phyloP scores from a whole-genome alignment of 53 echinoderm and acorn worm species.

The Holothuria scabra region DNA sequence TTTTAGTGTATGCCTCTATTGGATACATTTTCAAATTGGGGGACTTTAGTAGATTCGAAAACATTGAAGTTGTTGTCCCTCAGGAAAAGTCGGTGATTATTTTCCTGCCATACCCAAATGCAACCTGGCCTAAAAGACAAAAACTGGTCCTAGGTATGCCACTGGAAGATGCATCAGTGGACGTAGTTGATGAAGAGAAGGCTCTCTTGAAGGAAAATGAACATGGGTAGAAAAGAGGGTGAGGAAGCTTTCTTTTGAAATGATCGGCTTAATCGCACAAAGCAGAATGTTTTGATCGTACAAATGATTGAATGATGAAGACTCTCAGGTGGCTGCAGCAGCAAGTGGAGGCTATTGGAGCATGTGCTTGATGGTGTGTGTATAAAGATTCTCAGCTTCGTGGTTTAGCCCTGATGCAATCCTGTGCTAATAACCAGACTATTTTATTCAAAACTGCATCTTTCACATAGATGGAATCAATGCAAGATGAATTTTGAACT shows the following conservation, averaged over 20 bases:
- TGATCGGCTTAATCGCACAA: too few relatives aligned
- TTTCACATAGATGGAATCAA: too few relatives aligned
- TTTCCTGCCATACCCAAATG: slow-evolving; percentile 80
- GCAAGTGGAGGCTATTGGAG: too few relatives aligned
- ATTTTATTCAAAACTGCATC: too few relatives aligned
- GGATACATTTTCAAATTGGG: slow-evolving; percentile 84
- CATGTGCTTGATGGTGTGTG: too few relatives aligned
- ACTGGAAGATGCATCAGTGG: slow-evolving; percentile 43
- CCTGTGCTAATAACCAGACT: too few relatives aligned
- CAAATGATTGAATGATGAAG: too few relatives aligned
- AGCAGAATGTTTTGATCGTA: too few relatives aligned
- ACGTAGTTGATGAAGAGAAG: slow-evolving; percentile 58
- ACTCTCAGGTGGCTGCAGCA: too few relatives aligned
- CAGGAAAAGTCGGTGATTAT: slow-evolving; percentile 84
- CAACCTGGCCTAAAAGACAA: slow-evolving; percentile 71
- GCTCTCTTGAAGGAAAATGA: slow-evolving; percentile 55
- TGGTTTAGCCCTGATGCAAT: too few relatives aligned
- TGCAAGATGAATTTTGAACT: too few relatives aligned
- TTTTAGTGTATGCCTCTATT: slow-evolving; percentile 74
- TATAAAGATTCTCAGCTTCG: too few relatives aligned
- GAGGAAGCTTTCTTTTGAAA: background rate
- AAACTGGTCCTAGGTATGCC: slow-evolving; percentile 78
- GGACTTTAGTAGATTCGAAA: slow-evolving; percentile 81
- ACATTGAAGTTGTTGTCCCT: slow-evolving; percentile 80
- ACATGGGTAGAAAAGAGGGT: background rate